Evolutionary conservation across 2,113 vertebrate species (phyloP), one percentile per base, ranked within the genome.

Genomic region (Gymnocephalus cernua): DNA sequence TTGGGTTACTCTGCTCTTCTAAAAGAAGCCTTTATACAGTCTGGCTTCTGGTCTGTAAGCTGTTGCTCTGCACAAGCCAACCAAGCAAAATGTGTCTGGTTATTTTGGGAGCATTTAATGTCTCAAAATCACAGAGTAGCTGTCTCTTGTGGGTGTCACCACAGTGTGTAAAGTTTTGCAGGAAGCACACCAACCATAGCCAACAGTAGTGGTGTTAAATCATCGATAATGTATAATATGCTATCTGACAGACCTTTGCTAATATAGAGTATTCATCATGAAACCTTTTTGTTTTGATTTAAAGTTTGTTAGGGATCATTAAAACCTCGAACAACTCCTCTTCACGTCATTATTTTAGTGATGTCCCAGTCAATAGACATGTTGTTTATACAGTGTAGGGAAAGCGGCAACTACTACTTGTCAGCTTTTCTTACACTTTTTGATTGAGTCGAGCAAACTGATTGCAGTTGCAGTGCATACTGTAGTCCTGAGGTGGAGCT

Each of bases 401-500:
- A 38, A 19, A 66, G 25, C 2, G 3, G 9, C 44, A 14, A 32
- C 29, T 35, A 2, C 13, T 4, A 11, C 35, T 50, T 38, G 8
- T 50, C 65, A 53, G 29, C 29, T 69, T 10, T 23, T n/a, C 29
- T 32, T 21, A 10, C 32, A n/a, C 18, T 38, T 56, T 54, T 41
- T 25, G 2, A 41, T 11, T 38, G 13, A 54, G 32, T 6, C 1
- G 4, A 54, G 18, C n/a, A 41, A 56, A 56, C 2, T 1, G 0
- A 57, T 25, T 9, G 9, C 35, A 4, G 45, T 58, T 57, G 57
- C 59, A 12, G 18, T 12, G 48, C 8, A 19, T 41, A 41, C 38
- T 41, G 38, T 53, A 70, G 77, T 62, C 75, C 71, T 66, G 82
- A 69, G 74, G 35, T 25, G 80, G 75, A 87, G 85, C 87, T 78